Evolutionary conservation across 2,888 invertebrate species (phyloP), one percentile per base, ranked within the genome.

Genomic region (Hyposoter didymator): DNA sequence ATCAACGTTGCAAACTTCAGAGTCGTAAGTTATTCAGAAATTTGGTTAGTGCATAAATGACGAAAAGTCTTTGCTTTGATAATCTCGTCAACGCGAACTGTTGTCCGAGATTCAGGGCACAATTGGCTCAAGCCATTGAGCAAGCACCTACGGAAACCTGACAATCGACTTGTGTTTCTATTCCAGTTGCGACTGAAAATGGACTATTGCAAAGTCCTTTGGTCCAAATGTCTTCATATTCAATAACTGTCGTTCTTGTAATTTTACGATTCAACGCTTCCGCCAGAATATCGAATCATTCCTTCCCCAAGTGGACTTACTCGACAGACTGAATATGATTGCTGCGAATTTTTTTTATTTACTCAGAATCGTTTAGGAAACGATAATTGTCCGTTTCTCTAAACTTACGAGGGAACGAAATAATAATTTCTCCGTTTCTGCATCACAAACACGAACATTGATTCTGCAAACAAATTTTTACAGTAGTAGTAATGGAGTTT

Each of bases 161-260:
- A 82, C 74, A 70, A 82, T 79, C 75, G 78, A 72, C 78, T 72
- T 28, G 43, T 45, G 22, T 78, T 47, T 59, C 49, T 43, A 32
- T 49, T 49, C 47, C 64, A 47, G 45, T 32, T 35, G 39, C 47
- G 35, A 7, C 74, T 22, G 32, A 49, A 49, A 39, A 17, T 32
- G 80, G 67, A 73, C n/a, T 32, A 47, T 73, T 4, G 32, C 73
- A 78, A 81, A 84, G 78, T 78, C 49, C 73, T 72, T 39, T 32
- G 76, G 39, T 74, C 8, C 28, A 39, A 22, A 66, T 45, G 59
- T 35, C 35, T 35, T 35, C 28, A 47, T 66, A 45, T 69, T 64
- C 73, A 62, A 64, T 72, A 76, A 78, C 72, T n/a, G 82, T 62
- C 70, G 70, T 78, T 62, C 70, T 70, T 69, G 22, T 70, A 19